Percentiles rank a stretch among this genome's conserved stretches.
Conservation (phyloP, 2,113 vertebrate species). For the Tenrec ecaudatus region DNA sequence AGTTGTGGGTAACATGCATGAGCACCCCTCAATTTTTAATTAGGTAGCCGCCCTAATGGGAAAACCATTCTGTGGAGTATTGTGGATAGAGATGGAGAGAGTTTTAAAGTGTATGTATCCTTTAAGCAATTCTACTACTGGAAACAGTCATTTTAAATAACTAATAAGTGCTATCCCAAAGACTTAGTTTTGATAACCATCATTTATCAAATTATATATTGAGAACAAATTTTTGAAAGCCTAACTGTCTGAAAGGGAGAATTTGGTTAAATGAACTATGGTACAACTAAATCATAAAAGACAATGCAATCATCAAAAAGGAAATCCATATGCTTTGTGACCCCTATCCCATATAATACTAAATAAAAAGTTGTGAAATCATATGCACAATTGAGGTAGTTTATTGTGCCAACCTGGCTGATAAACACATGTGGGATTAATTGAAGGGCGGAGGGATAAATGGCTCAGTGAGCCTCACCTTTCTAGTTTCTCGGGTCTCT, state of each 20-base stretch:
- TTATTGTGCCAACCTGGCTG: too few species aligned
- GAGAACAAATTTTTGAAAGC: conserved; percentile 6
- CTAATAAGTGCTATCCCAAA: not conserved
- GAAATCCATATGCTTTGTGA: not conserved
- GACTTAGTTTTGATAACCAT: not conserved
- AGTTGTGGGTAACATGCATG: not conserved
- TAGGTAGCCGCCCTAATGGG: too few species aligned
- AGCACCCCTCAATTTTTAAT: not conserved
- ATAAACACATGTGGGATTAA: too few species aligned
- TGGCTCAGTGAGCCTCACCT: too few species aligned
- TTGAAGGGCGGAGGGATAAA: too few species aligned
- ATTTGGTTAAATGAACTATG: conserved; percentile 8
- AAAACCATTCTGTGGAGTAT: not conserved
- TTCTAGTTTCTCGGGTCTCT: too few species aligned
- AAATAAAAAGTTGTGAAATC: conserved; percentile 18
- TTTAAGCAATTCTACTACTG: conserved; percentile 23
- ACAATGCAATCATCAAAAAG: not conserved
- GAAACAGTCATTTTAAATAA: conserved; percentile 40
- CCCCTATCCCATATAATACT: not conserved
- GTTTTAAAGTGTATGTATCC: conserved; percentile 11
- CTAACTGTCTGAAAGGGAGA: not conserved
- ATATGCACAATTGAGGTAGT: too few species aligned
- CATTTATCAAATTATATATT: not conserved
- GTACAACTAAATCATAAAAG: conserved; percentile 21
- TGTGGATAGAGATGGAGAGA: not conserved